Percentiles rank a stretch among this genome's conserved stretches.
Evolutionary conservation across 2,888 invertebrate genomes (phyloP).

Genomic region (Drosophila mimica): DNA sequence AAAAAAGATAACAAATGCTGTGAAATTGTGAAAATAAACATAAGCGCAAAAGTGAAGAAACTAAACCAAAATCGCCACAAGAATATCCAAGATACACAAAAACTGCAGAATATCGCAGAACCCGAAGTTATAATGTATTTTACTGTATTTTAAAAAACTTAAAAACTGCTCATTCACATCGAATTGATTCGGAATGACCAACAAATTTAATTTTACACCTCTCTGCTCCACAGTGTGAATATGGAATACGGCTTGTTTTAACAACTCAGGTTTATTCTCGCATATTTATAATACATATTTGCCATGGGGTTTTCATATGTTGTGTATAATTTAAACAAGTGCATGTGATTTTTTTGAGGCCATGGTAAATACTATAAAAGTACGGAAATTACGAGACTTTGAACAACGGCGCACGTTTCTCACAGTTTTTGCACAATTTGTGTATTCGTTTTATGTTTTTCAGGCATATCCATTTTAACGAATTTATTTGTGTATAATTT

Average conservation of each 20-base stretch:
- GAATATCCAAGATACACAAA: background rate
- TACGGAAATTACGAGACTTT: slow-evolving; percentile 62
- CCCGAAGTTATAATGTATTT: background rate
- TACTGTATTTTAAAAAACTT: background rate
- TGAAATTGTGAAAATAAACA: slow-evolving; percentile 42
- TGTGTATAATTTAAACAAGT: slow-evolving; percentile 53
- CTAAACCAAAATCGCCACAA: slow-evolving; percentile 17
- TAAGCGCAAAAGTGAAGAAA: slow-evolving; percentile 28
- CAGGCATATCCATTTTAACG: slow-evolving; percentile 14
- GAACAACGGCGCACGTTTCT: slow-evolving; percentile 55
- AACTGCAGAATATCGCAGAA: background rate
- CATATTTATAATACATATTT: slow-evolving; percentile 14
- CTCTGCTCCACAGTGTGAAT: background rate
- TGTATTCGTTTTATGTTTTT: slow-evolving; percentile 10
- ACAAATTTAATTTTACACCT: background rate
- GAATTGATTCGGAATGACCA: background rate
- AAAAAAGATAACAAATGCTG: slow-evolving; percentile 13
- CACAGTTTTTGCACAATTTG: slow-evolving; percentile 30
- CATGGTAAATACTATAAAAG: slow-evolving; percentile 59
- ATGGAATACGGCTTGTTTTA: slow-evolving; percentile 4
- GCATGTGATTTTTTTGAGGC: slow-evolving; percentile 62
- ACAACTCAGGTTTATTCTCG: slow-evolving; percentile 4
- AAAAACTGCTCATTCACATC: background rate
- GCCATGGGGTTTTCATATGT: background rate
- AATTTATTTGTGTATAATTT: slow-evolving; percentile 22